Percentiles rank a stretch among this genome's conserved stretches.
Evolutionary conservation across 1,140 invertebrate genomes (phyloP).

Genomic region (Alviniconcha marisindica): DNA sequence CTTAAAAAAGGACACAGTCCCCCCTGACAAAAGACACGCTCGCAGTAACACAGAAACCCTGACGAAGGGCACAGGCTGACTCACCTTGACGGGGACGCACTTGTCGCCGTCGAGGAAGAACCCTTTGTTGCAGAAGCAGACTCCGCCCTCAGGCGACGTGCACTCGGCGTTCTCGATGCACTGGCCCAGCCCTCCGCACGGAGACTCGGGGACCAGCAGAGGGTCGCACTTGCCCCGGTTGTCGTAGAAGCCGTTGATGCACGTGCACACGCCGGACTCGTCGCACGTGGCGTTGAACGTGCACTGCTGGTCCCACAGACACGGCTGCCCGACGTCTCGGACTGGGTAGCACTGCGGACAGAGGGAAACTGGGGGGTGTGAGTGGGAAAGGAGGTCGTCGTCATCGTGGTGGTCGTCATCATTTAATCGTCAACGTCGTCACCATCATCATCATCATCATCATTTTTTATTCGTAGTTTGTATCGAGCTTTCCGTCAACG

Average conservation of each 20-base stretch:
- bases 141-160: slow-evolving; percentile 8
- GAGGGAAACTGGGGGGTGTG: no score
- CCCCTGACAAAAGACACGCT: neutral
- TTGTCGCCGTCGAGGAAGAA: slow-evolving; percentile 19
- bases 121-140: slow-evolving; percentile 38
- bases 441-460: no score
- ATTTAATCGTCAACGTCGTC: no score
- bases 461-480: no score
- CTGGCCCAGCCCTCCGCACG: slow-evolving; percentile 35
- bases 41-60: neutral
- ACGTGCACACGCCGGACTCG: slow-evolving; percentile 14
- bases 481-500: no score
- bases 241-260: slow-evolving; percentile 37
- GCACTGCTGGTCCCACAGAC: slow-evolving; percentile 36
- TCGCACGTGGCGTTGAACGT: slow-evolving; percentile 33
- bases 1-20: no score
- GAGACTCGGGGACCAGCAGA: slow-evolving; percentile 25
- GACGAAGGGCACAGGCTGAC: neutral
- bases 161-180: slow-evolving; percentile 42
- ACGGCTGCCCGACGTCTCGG: slow-evolving; percentile 14
- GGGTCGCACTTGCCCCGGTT: slow-evolving; percentile 36
- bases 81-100: slow-evolving; percentile 37
- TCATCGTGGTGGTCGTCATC: no score
- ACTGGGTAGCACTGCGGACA: slow-evolving; percentile 27
- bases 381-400: no score